These are phyloP conservation scores for Gerris lacustris DNA, from an alignment of 2,888 invertebrate species.

Conservation along the genomic window DNA sequence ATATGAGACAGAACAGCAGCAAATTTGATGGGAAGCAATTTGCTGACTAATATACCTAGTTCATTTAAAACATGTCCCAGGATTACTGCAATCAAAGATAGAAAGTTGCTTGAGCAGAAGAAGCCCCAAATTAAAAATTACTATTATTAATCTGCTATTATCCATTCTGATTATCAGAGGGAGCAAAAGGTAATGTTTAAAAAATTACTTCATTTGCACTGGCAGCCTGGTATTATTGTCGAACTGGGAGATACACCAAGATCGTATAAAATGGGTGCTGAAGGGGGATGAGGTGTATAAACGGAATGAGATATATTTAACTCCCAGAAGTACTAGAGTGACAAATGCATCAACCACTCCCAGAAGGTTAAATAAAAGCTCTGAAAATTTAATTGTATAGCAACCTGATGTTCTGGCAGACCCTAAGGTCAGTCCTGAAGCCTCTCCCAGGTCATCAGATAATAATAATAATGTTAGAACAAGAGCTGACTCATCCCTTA, in stretches of 20 bases:
- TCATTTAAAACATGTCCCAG: not conserved
- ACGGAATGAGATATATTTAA: not conserved
- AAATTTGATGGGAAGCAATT: conserved; percentile 12
- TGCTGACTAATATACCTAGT: conserved; percentile 12
- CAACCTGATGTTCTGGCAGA: not conserved
- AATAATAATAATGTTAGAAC: not conserved
- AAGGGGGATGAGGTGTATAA: not conserved
- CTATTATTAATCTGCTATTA: not conserved
- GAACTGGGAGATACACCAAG: not conserved
- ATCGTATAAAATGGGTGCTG: not conserved
- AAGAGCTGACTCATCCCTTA: not conserved
- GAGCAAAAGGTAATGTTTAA: not conserved
- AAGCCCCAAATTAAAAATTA: not conserved
- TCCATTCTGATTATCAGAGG: not conserved
- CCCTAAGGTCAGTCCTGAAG: not conserved
- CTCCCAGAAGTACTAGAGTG: not conserved
- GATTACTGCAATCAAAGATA: conserved; percentile 8
- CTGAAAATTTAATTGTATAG: not conserved
- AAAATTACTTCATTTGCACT: not conserved
- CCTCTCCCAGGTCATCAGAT: not conserved
- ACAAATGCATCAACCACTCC: not conserved
- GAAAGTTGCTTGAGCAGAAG: conserved; percentile 11
- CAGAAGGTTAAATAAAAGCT: not conserved
- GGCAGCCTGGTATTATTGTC: not conserved
- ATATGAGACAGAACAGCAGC: too few species aligned